phyloP scores from a whole-genome alignment of 1,140 invertebrate species.

The Glossosoma conforme region DNA sequence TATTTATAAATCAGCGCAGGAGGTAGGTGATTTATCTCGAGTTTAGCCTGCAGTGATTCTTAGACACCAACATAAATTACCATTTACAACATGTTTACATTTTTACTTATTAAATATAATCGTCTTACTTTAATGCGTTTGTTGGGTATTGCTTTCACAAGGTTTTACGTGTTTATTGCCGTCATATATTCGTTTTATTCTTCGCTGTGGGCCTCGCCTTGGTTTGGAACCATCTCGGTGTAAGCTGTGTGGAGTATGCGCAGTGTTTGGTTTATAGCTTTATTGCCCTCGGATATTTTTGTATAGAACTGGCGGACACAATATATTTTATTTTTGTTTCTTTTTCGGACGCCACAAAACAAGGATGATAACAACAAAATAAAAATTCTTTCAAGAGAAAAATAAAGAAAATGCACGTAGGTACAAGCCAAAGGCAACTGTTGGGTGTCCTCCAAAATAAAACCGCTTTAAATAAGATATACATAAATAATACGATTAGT shows the following conservation, averaged over 20 bases:
- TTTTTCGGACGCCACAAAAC: slow-evolving; percentile 2
- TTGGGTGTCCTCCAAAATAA: too few relatives aligned
- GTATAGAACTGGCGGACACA: slow-evolving; percentile 13
- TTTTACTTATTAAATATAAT: slow-evolving; percentile 34
- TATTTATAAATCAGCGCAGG: too few relatives aligned
- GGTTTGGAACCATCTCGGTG: slow-evolving; percentile 11
- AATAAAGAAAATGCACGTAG: not conserved
- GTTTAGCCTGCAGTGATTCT: too few relatives aligned
- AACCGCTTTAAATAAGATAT: too few relatives aligned
- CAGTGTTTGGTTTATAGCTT: slow-evolving; percentile 27
- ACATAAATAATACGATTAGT: too few relatives aligned
- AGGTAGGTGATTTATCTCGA: too few relatives aligned
- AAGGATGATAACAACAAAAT: slow-evolving; percentile 4
- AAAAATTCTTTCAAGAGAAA: not conserved
- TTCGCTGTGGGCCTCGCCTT: slow-evolving; percentile 5
- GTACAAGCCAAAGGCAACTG: too few relatives aligned
- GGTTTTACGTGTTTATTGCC: slow-evolving; percentile 25
- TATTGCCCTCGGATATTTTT: slow-evolving; percentile 27
- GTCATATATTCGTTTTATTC: slow-evolving; percentile 29
- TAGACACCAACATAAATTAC: slow-evolving; percentile 23
- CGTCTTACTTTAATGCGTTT: slow-evolving; percentile 31
- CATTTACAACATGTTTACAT: slow-evolving; percentile 32
- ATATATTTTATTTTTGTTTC: slow-evolving; percentile 9
- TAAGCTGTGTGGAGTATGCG: too few relatives aligned
- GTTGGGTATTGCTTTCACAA: slow-evolving; percentile 26